A percentile compares a stretch with the other conserved stretches of the same genome.
These are phyloP conservation scores for Melinaea marsaeus DNA, from an alignment of 2,888 invertebrate genomes.

Conservation along the genomic window DNA sequence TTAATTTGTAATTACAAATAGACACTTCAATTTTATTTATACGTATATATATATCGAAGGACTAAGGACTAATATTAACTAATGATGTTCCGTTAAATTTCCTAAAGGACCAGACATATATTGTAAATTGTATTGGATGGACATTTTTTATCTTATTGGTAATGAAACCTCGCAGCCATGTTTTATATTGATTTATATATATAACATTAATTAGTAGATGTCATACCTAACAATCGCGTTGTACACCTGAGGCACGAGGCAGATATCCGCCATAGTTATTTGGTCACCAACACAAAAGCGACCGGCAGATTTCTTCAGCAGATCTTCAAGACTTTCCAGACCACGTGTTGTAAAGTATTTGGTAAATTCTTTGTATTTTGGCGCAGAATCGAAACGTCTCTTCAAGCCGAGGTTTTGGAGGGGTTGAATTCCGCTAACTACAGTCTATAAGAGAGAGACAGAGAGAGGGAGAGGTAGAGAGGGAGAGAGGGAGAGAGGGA, in stretches of 20 bases:
- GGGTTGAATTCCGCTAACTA: conserved; percentile 84
- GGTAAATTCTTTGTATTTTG: conserved; percentile 68
- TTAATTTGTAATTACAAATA: too few species aligned
- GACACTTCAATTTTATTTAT: neutral
- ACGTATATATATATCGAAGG: conserved; percentile 3
- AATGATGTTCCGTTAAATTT: conserved; percentile 25
- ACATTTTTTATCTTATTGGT: neutral
- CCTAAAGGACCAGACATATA: conserved; percentile 24
- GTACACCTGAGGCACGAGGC: conserved; percentile 81
- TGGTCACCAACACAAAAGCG: conserved; percentile 79
- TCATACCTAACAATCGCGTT: conserved; percentile 75
- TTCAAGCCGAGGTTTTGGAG: conserved; percentile 79
- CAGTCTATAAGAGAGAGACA: conserved; percentile 45
- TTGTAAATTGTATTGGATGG: conserved; percentile 18
- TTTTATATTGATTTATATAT: neutral
- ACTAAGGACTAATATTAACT: conserved; percentile 18
- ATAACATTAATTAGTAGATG: neutral
- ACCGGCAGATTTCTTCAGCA: conserved; percentile 66
- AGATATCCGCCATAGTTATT: conserved; percentile 82
- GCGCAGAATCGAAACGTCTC: conserved; percentile 54
- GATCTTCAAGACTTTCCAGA: conserved; percentile 75
- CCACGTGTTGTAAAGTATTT: conserved; percentile 75
- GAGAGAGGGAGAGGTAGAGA: neutral
- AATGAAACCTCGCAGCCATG: neutral
- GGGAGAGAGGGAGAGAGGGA: too few species aligned